Evolutionary conservation across 2,888 invertebrate genomes (phyloP), one percentile per base, ranked within the genome.

Genomic region (Eudemis profundana): DNA sequence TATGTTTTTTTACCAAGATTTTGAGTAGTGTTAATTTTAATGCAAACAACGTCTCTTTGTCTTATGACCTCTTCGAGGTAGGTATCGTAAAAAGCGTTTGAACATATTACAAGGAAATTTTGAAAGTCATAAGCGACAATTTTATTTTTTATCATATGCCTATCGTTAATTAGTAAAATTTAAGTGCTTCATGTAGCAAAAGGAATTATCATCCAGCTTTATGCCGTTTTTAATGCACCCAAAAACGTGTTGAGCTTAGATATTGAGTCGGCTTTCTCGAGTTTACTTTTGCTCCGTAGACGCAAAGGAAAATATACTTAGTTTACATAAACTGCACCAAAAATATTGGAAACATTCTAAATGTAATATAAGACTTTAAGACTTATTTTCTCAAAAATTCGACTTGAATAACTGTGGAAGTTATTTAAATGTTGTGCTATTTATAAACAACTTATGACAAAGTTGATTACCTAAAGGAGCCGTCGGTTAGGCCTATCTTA

Each of bases 311-410:
- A n/a, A n/a, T n/a, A n/a, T n/a, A n/a, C n/a, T n/a, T 51, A 44
- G 10, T 19, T 29, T 36, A 29, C 2, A n/a, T 4, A 21, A 19
- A 10, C 8, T 33, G 8, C 36, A 51, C 51, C 33, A n/a, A 36
- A 10, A 19, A 36, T 7, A 14, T 36, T 21, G 19, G 33, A 8
- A 36, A 33, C 19, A 36, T 36, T 36, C 51, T 51, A 51, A 51
- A 51, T 51, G 19, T 36, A 51, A 51, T 15, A 27, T 49, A 27
- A 29, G 29, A 14, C 14, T 36, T 21, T 46, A 19, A 23, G 33
- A 33, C 33, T 33, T 33, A 33, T 8, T 33, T 2, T 33, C 33
- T 33, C 33, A 33, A 33, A 33, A 33, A 2, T 33, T 23, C 3
- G 23, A 23, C 23, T 23, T 23, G 10, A 10, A 10, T 46, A 23